Base-by-base conservation (phyloP, 2,113 vertebrate species). In the Mesitornis unicolor region DNA sequence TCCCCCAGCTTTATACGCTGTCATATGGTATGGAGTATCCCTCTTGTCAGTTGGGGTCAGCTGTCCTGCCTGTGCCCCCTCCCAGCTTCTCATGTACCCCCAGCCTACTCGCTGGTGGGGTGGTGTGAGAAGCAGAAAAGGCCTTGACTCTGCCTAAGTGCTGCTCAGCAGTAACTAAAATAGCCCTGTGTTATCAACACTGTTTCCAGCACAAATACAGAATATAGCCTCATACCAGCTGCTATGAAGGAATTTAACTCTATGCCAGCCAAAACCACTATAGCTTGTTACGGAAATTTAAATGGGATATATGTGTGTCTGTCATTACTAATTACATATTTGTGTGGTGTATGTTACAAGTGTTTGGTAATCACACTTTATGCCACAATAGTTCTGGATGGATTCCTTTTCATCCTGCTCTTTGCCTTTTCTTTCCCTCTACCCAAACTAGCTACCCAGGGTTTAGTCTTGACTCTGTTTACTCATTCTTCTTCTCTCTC, bases 1-100 rank as follows among this genome's bases (percentile, higher is more conserved):
- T 47, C 11, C 29, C 16, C 16, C 71, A 33, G 57, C 45, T 74
- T 12, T 60, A 4, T 6, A 1, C 17, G 14, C 51, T 51, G 51
- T 18, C 0, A 0, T 9, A 17, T 1, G 24, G 13, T 26, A 2
- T 2, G 3, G 70, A 8, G 20, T 33, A 31, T 20, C 21, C 25
- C 29, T 40, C 11, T 43, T 45, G 18, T 6, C 54, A 28, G 19
- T 1, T 75, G 54, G 65, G 75, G 7, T 59, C 75, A 85, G 48
- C 53, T 82, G 53, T 68, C 43, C 65, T 4, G 2, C 35, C 13
- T n/a, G 12, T 63, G 54, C 26, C 6, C 42, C 28, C 61, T 61
- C 61, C 70, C 13, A 53, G 1, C 4, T n/a, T 1, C 70, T 40
- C 60, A 19, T 47, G 71, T 21, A 6, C 16, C 35, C 29, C 20